Conservation (phyloP, 2,888 invertebrate species). For the Bruchidius siliquastri region DNA sequence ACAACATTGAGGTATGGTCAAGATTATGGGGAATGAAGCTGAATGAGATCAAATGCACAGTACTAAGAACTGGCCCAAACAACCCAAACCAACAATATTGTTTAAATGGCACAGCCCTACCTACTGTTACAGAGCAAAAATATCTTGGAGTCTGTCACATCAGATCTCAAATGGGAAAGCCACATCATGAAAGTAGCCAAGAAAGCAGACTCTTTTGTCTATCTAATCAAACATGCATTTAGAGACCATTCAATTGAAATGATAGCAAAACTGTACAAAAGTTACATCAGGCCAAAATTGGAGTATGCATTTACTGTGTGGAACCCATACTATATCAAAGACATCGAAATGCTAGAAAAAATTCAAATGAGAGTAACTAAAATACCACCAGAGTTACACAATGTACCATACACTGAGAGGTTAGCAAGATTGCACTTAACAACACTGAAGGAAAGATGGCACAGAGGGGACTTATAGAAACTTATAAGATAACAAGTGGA, state of each 20-base stretch:
- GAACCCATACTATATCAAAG: conserved; percentile 2
- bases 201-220: not conserved
- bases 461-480: no score
- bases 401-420: no score
- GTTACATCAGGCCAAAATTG: conserved; percentile 3
- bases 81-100: not conserved
- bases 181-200: conserved; percentile 1
- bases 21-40: not conserved
- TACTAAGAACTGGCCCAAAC: not conserved
- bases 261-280: not conserved
- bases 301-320: conserved; percentile 1
- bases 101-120: not conserved
- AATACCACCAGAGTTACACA: no score
- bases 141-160: not conserved
- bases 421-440: no score
- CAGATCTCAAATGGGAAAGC: not conserved
- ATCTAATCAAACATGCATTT: not conserved
- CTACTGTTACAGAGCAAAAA: not conserved
- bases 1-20: not conserved
- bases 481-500: no score
- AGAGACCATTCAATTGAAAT: not conserved
- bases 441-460: no score
- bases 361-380: not conserved
- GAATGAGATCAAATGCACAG: not conserved
- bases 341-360: conserved; percentile 6